Conservation (phyloP, 2,113 vertebrate genomes). For the Cephalopholis sonnerati region DNA sequence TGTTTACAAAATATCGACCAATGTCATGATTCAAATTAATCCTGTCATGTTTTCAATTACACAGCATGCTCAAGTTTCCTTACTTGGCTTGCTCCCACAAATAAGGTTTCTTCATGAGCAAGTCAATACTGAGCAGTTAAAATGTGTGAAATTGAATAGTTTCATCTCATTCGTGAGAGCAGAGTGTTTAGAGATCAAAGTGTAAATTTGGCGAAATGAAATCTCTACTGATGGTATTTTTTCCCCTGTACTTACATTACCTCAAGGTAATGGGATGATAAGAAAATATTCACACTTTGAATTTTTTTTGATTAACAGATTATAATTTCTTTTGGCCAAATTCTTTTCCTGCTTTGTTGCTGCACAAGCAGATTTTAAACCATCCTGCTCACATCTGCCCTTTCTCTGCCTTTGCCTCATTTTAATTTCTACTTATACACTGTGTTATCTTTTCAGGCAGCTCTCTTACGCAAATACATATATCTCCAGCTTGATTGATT, state of each 20-base stretch:
- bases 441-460: constrained; percentile 20
- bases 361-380: constrained; percentile 55
- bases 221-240: constrained; percentile 49
- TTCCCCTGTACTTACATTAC: constrained; percentile 51
- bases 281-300: constrained; percentile 54
- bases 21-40: constrained; percentile 67
- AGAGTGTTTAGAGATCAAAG: constrained; percentile 77
- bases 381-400: constrained; percentile 2
- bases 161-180: constrained; percentile 76
- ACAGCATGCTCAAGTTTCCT: constrained; percentile 51
- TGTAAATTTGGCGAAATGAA: constrained; percentile 68
- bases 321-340: constrained; percentile 57
- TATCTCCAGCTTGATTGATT: constrained; percentile 9
- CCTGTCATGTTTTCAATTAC: constrained; percentile 70
- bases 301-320: constrained; percentile 58
- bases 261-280: constrained; percentile 67
- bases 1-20: constrained; percentile 65
- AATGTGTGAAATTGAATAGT: constrained; percentile 83
- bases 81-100: constrained; percentile 62
- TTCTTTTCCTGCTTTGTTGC: constrained; percentile 45
- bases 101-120: constrained; percentile 74
- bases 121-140: constrained; percentile 65
- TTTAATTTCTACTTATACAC: constrained; percentile 17
- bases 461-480: constrained; percentile 25
- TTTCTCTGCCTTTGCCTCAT: constrained; percentile 7